phyloP scores from a whole-genome alignment of 2,888 invertebrate genomes.

The Ariolimax columbianus region DNA sequence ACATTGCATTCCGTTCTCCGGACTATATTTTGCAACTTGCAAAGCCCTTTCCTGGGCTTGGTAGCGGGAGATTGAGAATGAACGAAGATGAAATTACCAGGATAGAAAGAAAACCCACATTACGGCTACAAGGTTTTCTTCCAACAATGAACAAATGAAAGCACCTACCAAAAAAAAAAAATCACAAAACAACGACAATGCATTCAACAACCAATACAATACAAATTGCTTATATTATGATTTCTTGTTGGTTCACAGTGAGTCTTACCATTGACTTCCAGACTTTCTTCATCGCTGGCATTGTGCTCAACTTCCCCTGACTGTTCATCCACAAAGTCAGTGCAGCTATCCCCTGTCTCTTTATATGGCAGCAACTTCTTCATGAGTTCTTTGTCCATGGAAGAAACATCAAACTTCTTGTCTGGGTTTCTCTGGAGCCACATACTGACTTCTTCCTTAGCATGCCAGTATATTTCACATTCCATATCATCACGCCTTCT shows the following conservation, averaged over 20 bases:
- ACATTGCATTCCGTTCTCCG: no score
- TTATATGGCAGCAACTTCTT: constrained; percentile 5
- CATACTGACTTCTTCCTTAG: constrained; percentile 3
- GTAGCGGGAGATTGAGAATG: no score
- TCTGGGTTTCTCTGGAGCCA: constrained; percentile 16
- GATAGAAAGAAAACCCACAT: no score
- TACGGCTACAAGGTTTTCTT: no score
- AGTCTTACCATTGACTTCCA: constrained; percentile 18
- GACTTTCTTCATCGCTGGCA: constrained; percentile 30
- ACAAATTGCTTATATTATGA: no score
- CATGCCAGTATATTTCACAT: constrained; percentile 33
- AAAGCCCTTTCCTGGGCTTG: no score
- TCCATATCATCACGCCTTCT: constrained; percentile 19
- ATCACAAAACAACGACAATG: no score
- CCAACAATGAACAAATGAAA: no score
- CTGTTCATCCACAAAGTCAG: constrained; percentile 61
- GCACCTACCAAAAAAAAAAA: no score
- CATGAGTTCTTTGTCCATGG: constrained; percentile 28
- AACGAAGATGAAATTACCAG: no score
- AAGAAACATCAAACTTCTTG: constrained; percentile 26
- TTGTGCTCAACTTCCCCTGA: neutral
- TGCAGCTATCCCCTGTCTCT: constrained; percentile 62
- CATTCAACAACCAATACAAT: neutral
- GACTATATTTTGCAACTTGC: no score
- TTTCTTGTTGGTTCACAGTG: no score